phyloP scores from a whole-genome alignment of 1,140 invertebrate species.

The Lerema accius region DNA sequence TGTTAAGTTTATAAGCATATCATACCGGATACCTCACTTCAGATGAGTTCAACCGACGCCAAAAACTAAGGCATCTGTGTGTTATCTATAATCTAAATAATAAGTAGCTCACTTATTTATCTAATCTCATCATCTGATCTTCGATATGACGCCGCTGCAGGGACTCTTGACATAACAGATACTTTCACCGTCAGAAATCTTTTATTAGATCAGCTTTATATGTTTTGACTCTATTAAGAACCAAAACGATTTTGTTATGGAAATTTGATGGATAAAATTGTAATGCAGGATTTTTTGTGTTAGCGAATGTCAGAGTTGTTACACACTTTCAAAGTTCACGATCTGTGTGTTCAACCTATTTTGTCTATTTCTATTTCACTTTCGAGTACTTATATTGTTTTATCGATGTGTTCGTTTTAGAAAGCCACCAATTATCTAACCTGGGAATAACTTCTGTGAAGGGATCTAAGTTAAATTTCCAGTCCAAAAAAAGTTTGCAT shows the following conservation, averaged over 20 bases:
- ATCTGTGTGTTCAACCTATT: too few relatives aligned
- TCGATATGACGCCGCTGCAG: conserved; percentile 9
- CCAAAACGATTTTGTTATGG: conserved; percentile 20
- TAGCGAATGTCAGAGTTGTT: too few relatives aligned
- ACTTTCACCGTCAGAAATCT: conserved; percentile 23
- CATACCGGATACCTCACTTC: conserved; percentile 22
- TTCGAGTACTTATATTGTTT: too few relatives aligned
- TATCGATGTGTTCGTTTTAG: too few relatives aligned
- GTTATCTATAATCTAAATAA: conserved; percentile 27
- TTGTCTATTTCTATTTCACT: too few relatives aligned
- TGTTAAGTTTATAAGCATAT: conserved; percentile 33
- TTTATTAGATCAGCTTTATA: conserved; percentile 17
- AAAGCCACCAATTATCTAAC: too few relatives aligned
- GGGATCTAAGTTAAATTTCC: too few relatives aligned
- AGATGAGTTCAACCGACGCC: conserved; percentile 13
- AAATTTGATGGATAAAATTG: conserved; percentile 23
- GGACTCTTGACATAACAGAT: conserved; percentile 7
- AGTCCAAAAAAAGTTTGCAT: too few relatives aligned
- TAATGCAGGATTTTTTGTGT: too few relatives aligned
- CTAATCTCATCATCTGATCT: conserved; percentile 24
- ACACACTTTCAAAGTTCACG: too few relatives aligned
- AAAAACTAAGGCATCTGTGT: conserved; percentile 26
- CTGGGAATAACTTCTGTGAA: too few relatives aligned
- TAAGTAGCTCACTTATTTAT: conserved; percentile 30
- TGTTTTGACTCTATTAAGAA: conserved; percentile 14